Base-by-base conservation (phyloP, 2,113 vertebrate species). In the Actenoides hombroni region DNA sequence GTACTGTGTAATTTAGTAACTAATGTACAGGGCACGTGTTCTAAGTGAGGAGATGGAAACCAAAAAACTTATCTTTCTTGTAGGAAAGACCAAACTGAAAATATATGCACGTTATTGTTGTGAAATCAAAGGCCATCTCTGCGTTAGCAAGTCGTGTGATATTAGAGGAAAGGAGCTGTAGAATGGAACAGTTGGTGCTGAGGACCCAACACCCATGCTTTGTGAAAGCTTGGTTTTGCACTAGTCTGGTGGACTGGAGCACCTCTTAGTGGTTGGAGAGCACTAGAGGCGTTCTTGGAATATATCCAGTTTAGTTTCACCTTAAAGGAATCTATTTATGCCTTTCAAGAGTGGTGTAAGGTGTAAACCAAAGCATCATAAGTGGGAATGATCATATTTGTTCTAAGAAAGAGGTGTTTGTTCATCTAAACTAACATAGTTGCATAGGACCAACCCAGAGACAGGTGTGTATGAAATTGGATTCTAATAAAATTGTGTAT, bases 21-120 rank as follows among this genome's bases (percentile, higher is more conserved):
- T 42, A 19, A 6, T 8, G 17, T 29, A 14, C 15, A 48, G 44
- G 16, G 5, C 4, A 3, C 1, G 1, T 9, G 3, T 74, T 74
- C 44, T 40, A 57, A 61, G 16, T 11, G n/a, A 60, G 63, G 54
- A 77, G 16, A 15, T 74, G 29, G 33, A 86, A 83, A 80, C 69
- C 1, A 1, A 48, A 53, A 74, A 81, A 20, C 5, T 73, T 61
- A 60, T 88, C 20, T 49, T 20, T 35, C 1, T 0, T 6, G 8
- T 59, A 49, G 49, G 12, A 53, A 69, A 83, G 37, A 48, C 5
- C 8, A 74, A 8, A 49, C 35, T 77, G 7, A 44, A 80, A 81
- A 57, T 35, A 26, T 3, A 37, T 71, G 39, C 16, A 37, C 4
- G 1, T 88, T 48, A 61, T 48, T 91, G 33, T 17, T 63, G 49